Evolutionary conservation across 2,797 vertebrate genomes (phyloP).

Genomic region (Siniperca scherzeri): DNA sequence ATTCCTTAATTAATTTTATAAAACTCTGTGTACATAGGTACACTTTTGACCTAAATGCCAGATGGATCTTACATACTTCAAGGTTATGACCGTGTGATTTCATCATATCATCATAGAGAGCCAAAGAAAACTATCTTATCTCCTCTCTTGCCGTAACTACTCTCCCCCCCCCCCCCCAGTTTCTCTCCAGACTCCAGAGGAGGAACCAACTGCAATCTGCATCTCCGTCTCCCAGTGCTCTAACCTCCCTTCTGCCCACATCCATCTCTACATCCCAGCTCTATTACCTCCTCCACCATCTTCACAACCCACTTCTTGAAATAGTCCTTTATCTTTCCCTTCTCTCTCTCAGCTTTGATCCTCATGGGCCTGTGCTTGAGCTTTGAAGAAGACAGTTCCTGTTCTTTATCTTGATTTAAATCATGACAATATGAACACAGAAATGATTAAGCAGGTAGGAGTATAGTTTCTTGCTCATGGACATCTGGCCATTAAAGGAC

Average conservation of each 20-base stretch:
- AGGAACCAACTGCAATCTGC: constrained; percentile 50
- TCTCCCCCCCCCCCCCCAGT: constrained; percentile 17
- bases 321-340: background rate
- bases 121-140: constrained; percentile 46
- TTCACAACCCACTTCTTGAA: constrained; percentile 42
- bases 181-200: constrained; percentile 41
- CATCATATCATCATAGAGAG: constrained; percentile 40
- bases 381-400: constrained; percentile 31
- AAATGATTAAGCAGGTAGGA: background rate
- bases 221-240: constrained; percentile 50
- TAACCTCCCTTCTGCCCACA: constrained; percentile 49
- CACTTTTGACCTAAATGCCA: constrained; percentile 37
- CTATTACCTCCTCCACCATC: constrained; percentile 45
- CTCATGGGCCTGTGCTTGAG: constrained; percentile 2
- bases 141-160: constrained; percentile 34
- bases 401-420: background rate
- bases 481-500: background rate
- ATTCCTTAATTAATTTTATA: constrained; percentile 1
- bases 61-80: constrained; percentile 35
- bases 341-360: constrained; percentile 36
- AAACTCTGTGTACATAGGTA: background rate
- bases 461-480: background rate
- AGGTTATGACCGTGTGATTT: constrained; percentile 35
- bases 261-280: constrained; percentile 39
- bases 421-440: too few relatives aligned